These are phyloP conservation scores for Ictidomys tridecemlineatus DNA, from an alignment of 2,113 vertebrate species.

Conservation along the genomic window DNA sequence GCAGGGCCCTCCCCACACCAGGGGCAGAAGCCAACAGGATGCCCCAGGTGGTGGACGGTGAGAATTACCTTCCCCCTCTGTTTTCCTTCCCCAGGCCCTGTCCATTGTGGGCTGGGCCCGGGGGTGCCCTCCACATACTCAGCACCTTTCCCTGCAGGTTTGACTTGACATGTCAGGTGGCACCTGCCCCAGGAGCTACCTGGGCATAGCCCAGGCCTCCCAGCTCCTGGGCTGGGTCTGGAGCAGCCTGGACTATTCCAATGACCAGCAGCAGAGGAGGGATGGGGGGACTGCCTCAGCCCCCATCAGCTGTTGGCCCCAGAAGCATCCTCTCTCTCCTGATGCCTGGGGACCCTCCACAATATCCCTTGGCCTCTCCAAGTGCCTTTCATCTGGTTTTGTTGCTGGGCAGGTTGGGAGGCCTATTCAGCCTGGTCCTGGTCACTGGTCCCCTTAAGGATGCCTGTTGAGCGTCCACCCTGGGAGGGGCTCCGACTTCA, in stretches of 20 bases:
- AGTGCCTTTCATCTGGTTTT: neutral
- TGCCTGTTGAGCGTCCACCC: rapidly evolving
- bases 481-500: neutral
- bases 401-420: neutral
- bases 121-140: neutral
- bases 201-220: neutral
- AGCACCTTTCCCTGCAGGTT: too few relatives aligned
- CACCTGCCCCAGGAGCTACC: neutral
- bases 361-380: neutral
- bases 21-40: rapidly evolving
- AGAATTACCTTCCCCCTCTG: neutral
- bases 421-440: too few relatives aligned
- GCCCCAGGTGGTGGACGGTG: rapidly evolving
- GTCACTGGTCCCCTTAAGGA: rapidly evolving
- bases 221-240: neutral
- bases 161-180: too few relatives aligned
- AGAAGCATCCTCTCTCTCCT: rapidly evolving
- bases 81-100: neutral
- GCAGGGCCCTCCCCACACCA: rapidly evolving
- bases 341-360: rapidly evolving
- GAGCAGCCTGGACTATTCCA: neutral
- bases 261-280: rapidly evolving
- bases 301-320: too few relatives aligned
- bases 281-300: too few relatives aligned
- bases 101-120: neutral